Percentiles rank a stretch among this genome's conserved stretches.
Conservation (phyloP, 2,113 vertebrate species). For the Lonchura striata region DNA sequence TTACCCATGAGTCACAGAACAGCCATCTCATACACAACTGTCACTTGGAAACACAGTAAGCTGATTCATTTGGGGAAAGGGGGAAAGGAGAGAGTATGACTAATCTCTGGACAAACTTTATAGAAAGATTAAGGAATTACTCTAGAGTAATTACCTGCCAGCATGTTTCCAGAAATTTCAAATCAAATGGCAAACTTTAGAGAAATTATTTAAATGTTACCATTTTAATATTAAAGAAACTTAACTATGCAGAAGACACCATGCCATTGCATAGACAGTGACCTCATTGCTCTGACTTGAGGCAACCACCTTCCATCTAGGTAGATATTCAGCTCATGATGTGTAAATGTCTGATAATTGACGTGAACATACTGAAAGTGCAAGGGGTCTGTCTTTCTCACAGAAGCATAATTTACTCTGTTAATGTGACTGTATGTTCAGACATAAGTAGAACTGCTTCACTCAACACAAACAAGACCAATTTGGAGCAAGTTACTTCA, state of each 20-base stretch:
- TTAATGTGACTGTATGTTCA: neutral
- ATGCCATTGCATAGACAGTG: neutral
- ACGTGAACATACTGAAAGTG: neutral
- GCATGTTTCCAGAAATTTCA: neutral
- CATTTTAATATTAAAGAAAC: constrained; percentile 25
- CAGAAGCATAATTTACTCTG: neutral
- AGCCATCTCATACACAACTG: neutral
- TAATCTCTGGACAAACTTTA: neutral
- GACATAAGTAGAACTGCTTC: neutral
- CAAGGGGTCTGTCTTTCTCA: neutral
- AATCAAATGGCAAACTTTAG: neutral
- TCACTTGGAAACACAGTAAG: neutral
- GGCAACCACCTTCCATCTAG: neutral
- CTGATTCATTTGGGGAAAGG: neutral
- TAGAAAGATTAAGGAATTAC: neutral
- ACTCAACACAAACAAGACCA: neutral
- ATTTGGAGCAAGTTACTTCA: neutral
- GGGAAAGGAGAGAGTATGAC: neutral
- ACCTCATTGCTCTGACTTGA: neutral
- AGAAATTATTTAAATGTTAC: neutral
- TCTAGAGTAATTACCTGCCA: neutral
- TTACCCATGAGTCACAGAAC: accelerated
- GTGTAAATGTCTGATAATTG: neutral
- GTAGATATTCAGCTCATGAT: neutral
- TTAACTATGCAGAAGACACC: neutral